Percentiles rank a stretch among this genome's conserved stretches.
These are phyloP conservation scores for Aix galericulata DNA, from an alignment of 2,113 vertebrate genomes.

Conservation along the genomic window DNA sequence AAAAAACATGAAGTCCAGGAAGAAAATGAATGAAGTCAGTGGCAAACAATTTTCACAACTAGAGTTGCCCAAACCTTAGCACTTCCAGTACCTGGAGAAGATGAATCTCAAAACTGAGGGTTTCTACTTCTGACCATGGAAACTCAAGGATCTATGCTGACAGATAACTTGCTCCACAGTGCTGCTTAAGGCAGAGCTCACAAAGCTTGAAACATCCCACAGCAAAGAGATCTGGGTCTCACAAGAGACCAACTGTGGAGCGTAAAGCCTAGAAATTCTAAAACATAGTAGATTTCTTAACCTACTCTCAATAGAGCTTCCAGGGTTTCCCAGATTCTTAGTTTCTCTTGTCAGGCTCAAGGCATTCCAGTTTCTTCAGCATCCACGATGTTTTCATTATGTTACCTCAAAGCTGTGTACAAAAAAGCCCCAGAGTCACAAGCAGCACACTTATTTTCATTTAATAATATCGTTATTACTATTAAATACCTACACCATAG, in stretches of 20 bases:
- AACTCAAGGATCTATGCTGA: background rate
- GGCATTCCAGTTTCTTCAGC: background rate
- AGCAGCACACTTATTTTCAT: background rate
- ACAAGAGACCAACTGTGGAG: background rate
- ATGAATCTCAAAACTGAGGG: background rate
- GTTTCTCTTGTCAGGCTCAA: background rate
- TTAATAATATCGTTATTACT: background rate
- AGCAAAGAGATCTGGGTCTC: background rate
- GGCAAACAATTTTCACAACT: background rate
- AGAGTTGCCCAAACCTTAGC: background rate
- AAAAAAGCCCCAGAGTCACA: background rate
- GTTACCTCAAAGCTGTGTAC: background rate
- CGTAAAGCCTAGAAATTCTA: background rate
- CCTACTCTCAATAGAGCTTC: background rate
- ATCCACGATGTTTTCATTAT: background rate
- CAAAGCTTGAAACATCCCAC: background rate
- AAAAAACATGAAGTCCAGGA: background rate
- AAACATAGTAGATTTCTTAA: background rate
- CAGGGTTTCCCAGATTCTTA: background rate
- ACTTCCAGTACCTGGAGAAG: background rate
- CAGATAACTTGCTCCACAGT: background rate
- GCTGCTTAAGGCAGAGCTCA: background rate
- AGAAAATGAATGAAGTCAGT: background rate
- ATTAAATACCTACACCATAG: background rate
- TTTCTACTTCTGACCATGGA: background rate